Evolutionary conservation across 2,797 vertebrate genomes (phyloP), one percentile per base, ranked within the genome.

Genomic region (Pteronotus mesoamericanus): DNA sequence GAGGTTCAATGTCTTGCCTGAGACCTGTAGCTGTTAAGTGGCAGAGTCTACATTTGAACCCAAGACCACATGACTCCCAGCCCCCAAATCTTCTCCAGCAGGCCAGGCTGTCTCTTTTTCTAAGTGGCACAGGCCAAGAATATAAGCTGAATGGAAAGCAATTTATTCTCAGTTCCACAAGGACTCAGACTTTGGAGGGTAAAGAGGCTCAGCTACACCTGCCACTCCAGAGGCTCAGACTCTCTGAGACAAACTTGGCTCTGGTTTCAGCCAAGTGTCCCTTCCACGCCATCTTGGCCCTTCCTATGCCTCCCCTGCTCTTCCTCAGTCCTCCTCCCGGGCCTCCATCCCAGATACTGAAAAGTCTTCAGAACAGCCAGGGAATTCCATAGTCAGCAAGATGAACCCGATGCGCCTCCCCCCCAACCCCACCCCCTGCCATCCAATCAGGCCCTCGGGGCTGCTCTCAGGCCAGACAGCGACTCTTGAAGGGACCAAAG

Each of bases 71-170:
- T 24, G 48, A 32, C 66, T 89, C 51, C 26, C 34, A 53, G 21
- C 5, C n/a, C 55, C n/a, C 64, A 59, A 4, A 37, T 24, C 71
- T n/a, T 84, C 82, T 64, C 74, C 51, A 53, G 10, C 6, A 69
- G 34, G 9, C 5, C n/a, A 51, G 44, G 46, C 16, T 48, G 24
- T 46, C 59, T 93, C 72, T 90, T 86, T 39, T 7, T 61, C 34
- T 91, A 82, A 68, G 34, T n/a, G 46, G n/a, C 55, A 84, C 44
- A 83, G 68, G 69, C 24, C 72, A 92, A 72, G 46, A 80, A 91
- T 5, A 34, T 75, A 64, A 77, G 69, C 66, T 77, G 34, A 80
- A 21, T 2, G 24, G 32, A 86, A 69, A 94, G 42, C 6, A 29
- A 37, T 57, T 75, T 71, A 48, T 57, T 86, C 29, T 19, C 34